phyloP scores from a whole-genome alignment of 2,888 invertebrate genomes.

The Rhamnusium bicolor region DNA sequence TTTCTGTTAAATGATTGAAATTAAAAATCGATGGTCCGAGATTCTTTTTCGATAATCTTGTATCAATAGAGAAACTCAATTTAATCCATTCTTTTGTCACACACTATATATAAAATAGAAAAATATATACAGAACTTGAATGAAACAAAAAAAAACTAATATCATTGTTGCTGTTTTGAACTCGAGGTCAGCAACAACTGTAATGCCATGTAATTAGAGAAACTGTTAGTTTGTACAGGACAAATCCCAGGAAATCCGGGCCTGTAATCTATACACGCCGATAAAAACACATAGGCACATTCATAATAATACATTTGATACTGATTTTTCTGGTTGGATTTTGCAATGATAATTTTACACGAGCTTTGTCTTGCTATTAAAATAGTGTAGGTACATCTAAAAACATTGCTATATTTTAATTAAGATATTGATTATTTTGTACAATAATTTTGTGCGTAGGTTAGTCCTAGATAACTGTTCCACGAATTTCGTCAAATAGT shows the following conservation, averaged over 20 bases:
- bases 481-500: no score
- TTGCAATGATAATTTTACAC: background rate
- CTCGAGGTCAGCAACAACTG: slow-evolving; percentile 59
- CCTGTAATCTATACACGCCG: slow-evolving; percentile 61
- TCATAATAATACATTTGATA: slow-evolving; percentile 38
- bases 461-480: no score
- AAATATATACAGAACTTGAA: background rate
- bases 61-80: no score
- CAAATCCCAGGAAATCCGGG: slow-evolving; percentile 55
- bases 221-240: slow-evolving; percentile 61
- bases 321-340: background rate
- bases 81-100: no score
- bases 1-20: no score
- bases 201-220: slow-evolving; percentile 63
- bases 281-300: slow-evolving; percentile 49
- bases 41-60: no score
- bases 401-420: no score
- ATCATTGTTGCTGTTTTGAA: slow-evolving; percentile 44
- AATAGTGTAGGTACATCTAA: no score
- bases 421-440: no score
- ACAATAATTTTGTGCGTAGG: no score
- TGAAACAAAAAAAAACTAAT: background rate
- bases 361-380: background rate
- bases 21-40: no score
- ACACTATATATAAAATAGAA: background rate